Evolutionary conservation across 2,888 invertebrate species (phyloP), one percentile per base, ranked within the genome.

Genomic region (Pherbina coryleti): DNA sequence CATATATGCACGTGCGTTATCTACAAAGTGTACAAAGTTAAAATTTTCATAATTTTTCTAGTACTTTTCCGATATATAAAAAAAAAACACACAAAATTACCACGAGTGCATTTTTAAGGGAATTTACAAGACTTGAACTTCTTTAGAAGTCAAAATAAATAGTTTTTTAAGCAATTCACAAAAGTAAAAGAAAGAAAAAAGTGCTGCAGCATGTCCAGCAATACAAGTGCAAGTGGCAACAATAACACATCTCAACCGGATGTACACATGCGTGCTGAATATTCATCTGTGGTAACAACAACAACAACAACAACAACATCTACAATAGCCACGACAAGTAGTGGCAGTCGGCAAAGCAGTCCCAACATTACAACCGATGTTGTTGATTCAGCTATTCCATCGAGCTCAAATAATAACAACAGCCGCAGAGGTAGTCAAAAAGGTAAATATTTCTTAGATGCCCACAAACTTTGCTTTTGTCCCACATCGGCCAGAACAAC

Each of bases 261-360:
- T 71, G 53, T 31, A 53, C 28, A 55, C 31, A 44, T 67, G 67
- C 37, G 37, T 37, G 17, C 60, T 22, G 28, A n/a, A 8, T 11
- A 49, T n/a, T 53, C 44, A 5, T 11, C 70, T 51, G 11, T 53
- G 66, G 71, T 37, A 55, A 5, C 78, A 31, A 57, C 72, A 49
- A 31, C 75, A 57, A 44, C n/a, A n/a, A n/a, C 75, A 75, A n/a
- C 78, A 62, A 64, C 75, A 66, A 44, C 74, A 49, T 11, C 75
- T 31, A 22, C 51, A 31, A 51, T 51, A 49, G 17, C 53, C 5
- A 11, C 66, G 62, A 37, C 62, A 51, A 14, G n/a, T 28, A 60
- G 73, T n/a, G 28, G 28, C 44, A 73, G 25, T 25, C 22, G 22
- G 3, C 72, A 60, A 60, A 49, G 49, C 44, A 44, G 62, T 25